Evolutionary conservation across 2,113 vertebrate species (phyloP), one percentile per base, ranked within the genome.

Genomic region (Gallinago media): DNA sequence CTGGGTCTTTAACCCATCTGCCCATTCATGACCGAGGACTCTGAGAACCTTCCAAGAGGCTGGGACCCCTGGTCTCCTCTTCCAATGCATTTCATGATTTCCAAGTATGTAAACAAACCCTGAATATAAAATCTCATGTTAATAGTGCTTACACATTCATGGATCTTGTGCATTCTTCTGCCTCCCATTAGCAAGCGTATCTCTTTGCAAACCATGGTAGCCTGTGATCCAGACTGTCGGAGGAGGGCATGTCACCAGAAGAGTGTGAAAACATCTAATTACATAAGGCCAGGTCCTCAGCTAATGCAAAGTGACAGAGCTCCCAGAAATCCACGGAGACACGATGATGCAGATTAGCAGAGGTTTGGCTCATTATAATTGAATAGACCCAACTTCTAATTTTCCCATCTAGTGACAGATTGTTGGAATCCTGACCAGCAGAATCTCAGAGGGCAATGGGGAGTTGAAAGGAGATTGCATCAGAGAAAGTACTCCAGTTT

Each of bases 221-320:
- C 17, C 83, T 79, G 52, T 6, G 78, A 55, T 40, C 47, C 85
- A 50, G 76, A 4, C 73, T 55, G 91, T 36, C 2, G 0, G 79
- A 96, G 73, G 61, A 95, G 49, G 80, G 61, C 73, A 86, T 5
- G 74, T 95, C 91, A 94, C 88, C 92, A 88, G 55, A 85, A 9
- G 32, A 91, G 93, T 81, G 80, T 87, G 91, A 96, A 95, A 95
- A 84, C 86, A 85, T 89, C 80, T 87, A 23, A 94, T 92, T 89
- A 78, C 42, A 32, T 65, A 78, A 95, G 95, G 88, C 76, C 94
- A 85, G 56, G 76, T 91, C 88, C 68, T 92, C 85, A 34, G 68
- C 80, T 97, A 96, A 94, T 62, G 73, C 61, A 86, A 93, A 93
- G 40, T 85, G 91, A 96, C 88, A 87, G 86, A 94, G 80, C 88